Evolutionary conservation across 2,113 vertebrate species (phyloP).

Genomic region (Serilophus lunatus): DNA sequence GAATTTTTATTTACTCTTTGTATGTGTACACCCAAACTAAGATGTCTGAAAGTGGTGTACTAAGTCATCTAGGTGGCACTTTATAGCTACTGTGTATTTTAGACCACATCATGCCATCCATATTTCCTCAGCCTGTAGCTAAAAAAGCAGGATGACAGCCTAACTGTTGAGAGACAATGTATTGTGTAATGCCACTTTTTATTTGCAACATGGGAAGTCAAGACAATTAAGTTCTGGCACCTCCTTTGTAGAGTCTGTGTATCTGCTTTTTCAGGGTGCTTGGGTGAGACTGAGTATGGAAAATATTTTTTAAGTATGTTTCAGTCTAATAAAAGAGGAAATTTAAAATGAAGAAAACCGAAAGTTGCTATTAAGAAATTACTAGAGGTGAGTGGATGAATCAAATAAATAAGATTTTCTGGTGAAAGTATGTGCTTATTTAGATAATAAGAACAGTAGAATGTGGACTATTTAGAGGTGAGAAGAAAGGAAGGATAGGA

Average conservation of each 20-base stretch:
- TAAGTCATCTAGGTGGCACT: not conserved
- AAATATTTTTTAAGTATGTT: not conserved
- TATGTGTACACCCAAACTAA: not conserved
- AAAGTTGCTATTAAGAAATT: not conserved
- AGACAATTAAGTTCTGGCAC: not conserved
- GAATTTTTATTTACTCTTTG: not conserved
- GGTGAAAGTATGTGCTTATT: not conserved
- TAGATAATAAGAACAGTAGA: not conserved
- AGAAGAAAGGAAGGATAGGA: not conserved
- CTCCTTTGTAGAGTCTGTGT: not conserved
- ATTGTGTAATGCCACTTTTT: not conserved
- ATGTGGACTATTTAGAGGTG: not conserved
- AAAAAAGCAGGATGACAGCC: not conserved
- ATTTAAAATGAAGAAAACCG: not conserved
- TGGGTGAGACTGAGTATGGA: not conserved
- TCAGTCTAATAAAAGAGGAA: not conserved
- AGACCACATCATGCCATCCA: not conserved
- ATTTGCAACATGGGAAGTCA: not conserved
- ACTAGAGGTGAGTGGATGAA: not conserved
- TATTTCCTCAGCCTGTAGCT: not conserved
- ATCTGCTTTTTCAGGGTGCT: not conserved
- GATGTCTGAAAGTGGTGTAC: not conserved
- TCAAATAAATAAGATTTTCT: not conserved
- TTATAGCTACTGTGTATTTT: not conserved
- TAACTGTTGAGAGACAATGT: not conserved